A percentile compares a stretch with the other conserved stretches of the same genome.
Evolutionary conservation across 1,140 invertebrate genomes (phyloP).

Genomic region (Dermatophagoides farinae): DNA sequence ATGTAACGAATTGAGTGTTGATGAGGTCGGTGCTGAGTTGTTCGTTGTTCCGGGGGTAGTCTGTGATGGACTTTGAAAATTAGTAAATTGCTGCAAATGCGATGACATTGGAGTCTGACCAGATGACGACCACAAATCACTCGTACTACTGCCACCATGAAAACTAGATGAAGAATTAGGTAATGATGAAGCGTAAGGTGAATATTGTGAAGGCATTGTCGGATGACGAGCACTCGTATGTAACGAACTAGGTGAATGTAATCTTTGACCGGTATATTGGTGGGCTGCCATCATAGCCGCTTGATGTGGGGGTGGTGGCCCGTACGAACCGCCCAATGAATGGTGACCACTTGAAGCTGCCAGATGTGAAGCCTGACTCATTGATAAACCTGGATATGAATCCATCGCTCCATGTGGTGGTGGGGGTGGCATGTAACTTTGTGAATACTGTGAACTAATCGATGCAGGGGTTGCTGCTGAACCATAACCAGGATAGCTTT

Average conservation of each 20-base stretch:
- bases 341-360: background rate
- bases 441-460: slow-evolving; percentile 13
- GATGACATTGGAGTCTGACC: slow-evolving; percentile 3
- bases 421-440: slow-evolving; percentile 1
- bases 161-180: background rate
- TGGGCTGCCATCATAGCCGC: background rate
- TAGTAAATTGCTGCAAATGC: slow-evolving; percentile 11
- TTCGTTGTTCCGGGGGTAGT: background rate
- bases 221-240: background rate
- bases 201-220: slow-evolving; percentile 10
- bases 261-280: slow-evolving; percentile 13
- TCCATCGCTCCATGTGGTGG: background rate
- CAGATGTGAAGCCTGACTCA: slow-evolving; percentile 2
- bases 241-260: slow-evolving; percentile 7
- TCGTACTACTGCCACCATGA: background rate
- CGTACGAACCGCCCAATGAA: no score
- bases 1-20: background rate
- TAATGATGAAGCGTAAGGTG: background rate
- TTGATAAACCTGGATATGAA: background rate
- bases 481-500: slow-evolving; percentile 2
- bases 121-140: slow-evolving; percentile 13
- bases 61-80: background rate
- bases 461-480: background rate
- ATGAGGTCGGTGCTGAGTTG: background rate
- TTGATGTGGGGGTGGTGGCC: background rate